Evolutionary conservation across 1,140 invertebrate species (phyloP).

Genomic region (Nebria ingens): DNA sequence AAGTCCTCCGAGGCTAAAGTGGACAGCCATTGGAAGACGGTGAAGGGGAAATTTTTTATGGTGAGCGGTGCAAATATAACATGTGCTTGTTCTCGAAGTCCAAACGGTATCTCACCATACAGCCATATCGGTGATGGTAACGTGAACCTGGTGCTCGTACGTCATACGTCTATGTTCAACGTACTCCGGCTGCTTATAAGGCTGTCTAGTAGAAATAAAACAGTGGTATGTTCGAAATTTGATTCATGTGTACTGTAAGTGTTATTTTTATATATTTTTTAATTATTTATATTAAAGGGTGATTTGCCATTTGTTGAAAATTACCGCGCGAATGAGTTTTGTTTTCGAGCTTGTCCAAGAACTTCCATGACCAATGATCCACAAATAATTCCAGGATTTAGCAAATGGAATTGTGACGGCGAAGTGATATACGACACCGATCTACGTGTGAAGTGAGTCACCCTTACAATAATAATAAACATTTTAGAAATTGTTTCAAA

Average conservation of each 20-base stretch:
- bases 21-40: constrained; percentile 41
- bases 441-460: constrained; percentile 54
- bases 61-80: constrained; percentile 69
- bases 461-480: constrained; percentile 11
- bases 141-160: constrained; percentile 66
- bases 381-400: constrained; percentile 33
- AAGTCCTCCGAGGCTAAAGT: constrained; percentile 14
- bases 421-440: constrained; percentile 60
- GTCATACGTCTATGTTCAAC: constrained; percentile 61
- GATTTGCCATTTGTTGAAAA: constrained; percentile 71
- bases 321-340: constrained; percentile 62
- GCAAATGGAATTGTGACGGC: constrained; percentile 81
- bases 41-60: constrained; percentile 66
- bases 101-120: constrained; percentile 65
- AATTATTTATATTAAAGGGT: constrained; percentile 37
- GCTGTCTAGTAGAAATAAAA: constrained; percentile 45
- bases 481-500: constrained; percentile 14
- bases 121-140: constrained; percentile 76
- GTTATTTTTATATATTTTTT: not conserved
- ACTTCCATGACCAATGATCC: constrained; percentile 23
- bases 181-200: constrained; percentile 60
- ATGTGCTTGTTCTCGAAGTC: constrained; percentile 63
- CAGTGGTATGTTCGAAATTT: constrained; percentile 49
- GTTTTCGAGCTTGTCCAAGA: constrained; percentile 43
- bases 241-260: not conserved